A percentile compares a stretch with the other conserved stretches of the same genome.
phyloP scores from a whole-genome alignment of 1,140 invertebrate species.

The Hydropsyche tenuis region DNA sequence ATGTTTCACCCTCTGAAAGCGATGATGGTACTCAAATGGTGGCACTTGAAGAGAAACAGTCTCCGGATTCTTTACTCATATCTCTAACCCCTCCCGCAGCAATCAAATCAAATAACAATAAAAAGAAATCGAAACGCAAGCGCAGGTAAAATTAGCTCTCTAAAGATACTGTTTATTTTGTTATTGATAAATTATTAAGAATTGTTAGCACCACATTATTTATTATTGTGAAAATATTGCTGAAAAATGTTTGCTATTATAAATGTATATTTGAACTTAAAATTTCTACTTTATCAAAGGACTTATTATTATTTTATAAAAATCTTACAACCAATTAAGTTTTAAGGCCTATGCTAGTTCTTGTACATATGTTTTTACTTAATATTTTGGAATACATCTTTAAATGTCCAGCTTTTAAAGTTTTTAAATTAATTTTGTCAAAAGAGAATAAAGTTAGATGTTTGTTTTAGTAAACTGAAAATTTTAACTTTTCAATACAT shows the following conservation, averaged over 20 bases:
- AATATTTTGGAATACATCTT: background rate
- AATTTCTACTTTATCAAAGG: background rate
- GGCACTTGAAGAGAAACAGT: conserved; percentile 49
- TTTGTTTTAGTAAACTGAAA: no score
- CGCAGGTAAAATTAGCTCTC: conserved; percentile 43
- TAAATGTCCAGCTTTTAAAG: no score
- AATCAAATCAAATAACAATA: conserved; percentile 45
- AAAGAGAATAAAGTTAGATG: no score
- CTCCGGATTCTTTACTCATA: conserved; percentile 10
- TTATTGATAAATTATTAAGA: background rate
- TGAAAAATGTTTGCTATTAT: background rate
- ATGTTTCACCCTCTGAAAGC: conserved; percentile 57
- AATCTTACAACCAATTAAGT: background rate
- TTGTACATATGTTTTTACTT: background rate
- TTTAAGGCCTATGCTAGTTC: background rate
- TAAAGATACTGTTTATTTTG: no score
- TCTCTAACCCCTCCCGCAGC: conserved; percentile 16
- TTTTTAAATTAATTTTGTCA: no score
- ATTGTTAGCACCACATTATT: no score
- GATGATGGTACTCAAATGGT: conserved; percentile 51
- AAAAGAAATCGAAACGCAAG: conserved; percentile 48
- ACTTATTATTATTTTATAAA: background rate
- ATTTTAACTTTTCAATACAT: no score
- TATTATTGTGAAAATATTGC: background rate
- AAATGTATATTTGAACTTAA: background rate